phyloP scores from a whole-genome alignment of 64 coral and sea anemone species.

The Catalaphyllia jardinei region DNA sequence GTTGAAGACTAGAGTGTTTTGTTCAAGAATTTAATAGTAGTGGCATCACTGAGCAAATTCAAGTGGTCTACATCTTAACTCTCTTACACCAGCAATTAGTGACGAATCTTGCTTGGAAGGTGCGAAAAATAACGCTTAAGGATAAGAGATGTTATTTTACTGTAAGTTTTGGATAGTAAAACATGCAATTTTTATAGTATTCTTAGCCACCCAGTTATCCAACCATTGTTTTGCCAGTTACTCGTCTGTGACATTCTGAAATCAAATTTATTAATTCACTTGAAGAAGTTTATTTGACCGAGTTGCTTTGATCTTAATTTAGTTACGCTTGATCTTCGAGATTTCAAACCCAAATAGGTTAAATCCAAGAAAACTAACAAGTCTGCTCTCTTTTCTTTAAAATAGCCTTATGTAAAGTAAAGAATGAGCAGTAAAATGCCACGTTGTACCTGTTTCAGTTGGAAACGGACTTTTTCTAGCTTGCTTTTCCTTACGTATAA shows the following conservation, averaged over 20 bases:
- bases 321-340: neutral
- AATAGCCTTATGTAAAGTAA: neutral
- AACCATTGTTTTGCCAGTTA: neutral
- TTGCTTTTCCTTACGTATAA: neutral
- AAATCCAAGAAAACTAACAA: neutral
- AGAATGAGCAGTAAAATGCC: too few relatives aligned
- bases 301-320: neutral
- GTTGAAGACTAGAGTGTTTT: too few relatives aligned
- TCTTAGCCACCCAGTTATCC: too few relatives aligned
- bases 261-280: neutral
- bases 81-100: too few relatives aligned
- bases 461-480: neutral
- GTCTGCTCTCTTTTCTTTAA: neutral
- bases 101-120: too few relatives aligned
- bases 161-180: too few relatives aligned
- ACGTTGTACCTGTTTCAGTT: constrained; percentile 27
- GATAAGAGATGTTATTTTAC: too few relatives aligned
- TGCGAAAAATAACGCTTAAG: too few relatives aligned
- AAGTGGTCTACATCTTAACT: too few relatives aligned
- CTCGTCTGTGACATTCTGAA: neutral
- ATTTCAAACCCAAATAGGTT: neutral
- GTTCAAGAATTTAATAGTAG: too few relatives aligned
- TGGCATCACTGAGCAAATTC: too few relatives aligned
- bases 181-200: too few relatives aligned
- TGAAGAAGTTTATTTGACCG: neutral